Evolutionary conservation across 2,888 invertebrate species (phyloP), one percentile per base, ranked within the genome.

Genomic region (Scaptomyza polygonia): DNA sequence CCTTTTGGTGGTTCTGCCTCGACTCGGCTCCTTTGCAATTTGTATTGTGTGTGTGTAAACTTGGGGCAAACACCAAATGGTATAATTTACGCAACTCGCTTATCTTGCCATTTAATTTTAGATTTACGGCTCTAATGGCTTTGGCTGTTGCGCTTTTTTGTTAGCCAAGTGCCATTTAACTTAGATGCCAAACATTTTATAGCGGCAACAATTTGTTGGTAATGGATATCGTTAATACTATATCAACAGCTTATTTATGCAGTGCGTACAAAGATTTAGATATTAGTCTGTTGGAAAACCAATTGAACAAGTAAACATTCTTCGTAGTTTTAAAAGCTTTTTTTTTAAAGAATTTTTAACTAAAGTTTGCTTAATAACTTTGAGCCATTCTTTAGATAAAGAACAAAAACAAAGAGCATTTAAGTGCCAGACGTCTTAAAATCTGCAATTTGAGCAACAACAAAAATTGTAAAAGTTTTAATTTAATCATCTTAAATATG

Each of bases 41-140:
- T 78, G 78, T 74, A 67, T 74, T 78, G 61, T 68, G 12, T 34
- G 32, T 39, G 36, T 36, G 36, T 68, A 75, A 78, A 63, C 70
- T 73, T 67, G 61, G 70, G 70, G 54, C 55, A 66, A 40, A 51
- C 12, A 53, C 53, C 52, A 77, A 77, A 75, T 61, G 81, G 72
- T 63, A 78, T 81, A 75, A 78, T 81, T 78, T 75, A 81, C 72
- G 71, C 56, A 72, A 54, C 48, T 53, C 51, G 68, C 72, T 78
- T 78, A 81, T 78, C 77, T 78, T 25, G 61, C 71, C 75, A 78
- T 78, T 78, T 78, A 78, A 79, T 72, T 78, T 72, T 52, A 75
- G 76, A 78, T 78, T 78, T 81, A 81, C 65, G 75, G 61, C 49
- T 56, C 49, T 53, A 63, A 74, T 44, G 53, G 70, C 61, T 47